These are phyloP conservation scores for Pangasianodon hypophthalmus DNA, from an alignment of 2,113 vertebrate genomes.

Conservation along the genomic window DNA sequence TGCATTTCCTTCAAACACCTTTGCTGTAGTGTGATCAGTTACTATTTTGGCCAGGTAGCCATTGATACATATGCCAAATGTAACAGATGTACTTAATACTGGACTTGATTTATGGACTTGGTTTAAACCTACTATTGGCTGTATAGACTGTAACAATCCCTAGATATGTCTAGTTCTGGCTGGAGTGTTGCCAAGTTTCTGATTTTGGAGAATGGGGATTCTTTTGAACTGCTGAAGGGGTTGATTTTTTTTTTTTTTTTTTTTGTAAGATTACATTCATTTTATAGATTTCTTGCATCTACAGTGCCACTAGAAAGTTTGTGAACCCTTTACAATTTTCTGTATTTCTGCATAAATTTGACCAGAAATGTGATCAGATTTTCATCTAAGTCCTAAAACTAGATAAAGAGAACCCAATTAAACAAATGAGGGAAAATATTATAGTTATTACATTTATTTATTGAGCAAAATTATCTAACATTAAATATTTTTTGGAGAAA, in stretches of 20 bases:
- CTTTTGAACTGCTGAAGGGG: background rate
- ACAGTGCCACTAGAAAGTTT: too few relatives aligned
- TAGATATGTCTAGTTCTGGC: background rate
- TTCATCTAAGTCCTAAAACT: too few relatives aligned
- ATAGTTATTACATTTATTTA: too few relatives aligned
- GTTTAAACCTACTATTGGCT: background rate
- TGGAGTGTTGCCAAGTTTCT: background rate
- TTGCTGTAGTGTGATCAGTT: background rate
- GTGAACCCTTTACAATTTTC: too few relatives aligned
- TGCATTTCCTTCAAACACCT: background rate
- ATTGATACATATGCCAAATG: background rate
- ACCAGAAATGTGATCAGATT: too few relatives aligned
- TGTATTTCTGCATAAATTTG: too few relatives aligned
- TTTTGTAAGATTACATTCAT: background rate
- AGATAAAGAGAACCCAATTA: too few relatives aligned
- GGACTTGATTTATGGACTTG: background rate
- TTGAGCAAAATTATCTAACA: too few relatives aligned
- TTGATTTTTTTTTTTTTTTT: background rate
- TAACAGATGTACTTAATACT: background rate
- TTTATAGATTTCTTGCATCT: background rate
- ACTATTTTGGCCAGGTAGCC: background rate
- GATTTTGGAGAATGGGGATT: background rate
- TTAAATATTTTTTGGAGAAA: too few relatives aligned
- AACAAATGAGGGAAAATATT: too few relatives aligned
- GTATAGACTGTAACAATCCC: background rate